A percentile compares a stretch with the other conserved stretches of the same genome.
Evolutionary conservation across 2,888 invertebrate species (phyloP).

Genomic region (Drosophila diplacantha): DNA sequence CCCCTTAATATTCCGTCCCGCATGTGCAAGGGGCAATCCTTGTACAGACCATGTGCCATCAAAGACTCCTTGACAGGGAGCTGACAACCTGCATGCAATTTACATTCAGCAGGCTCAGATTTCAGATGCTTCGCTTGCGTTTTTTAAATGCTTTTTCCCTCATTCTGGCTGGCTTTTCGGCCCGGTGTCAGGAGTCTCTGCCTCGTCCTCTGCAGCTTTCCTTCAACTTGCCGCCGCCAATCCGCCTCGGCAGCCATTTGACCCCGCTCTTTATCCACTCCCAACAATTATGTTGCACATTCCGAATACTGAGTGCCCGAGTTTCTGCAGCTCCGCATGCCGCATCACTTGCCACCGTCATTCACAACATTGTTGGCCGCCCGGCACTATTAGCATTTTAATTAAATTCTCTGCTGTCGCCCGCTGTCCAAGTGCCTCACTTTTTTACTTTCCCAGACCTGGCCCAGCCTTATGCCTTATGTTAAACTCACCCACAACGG

Average conservation of each 20-base stretch:
- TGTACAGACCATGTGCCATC: slow-evolving; percentile 4
- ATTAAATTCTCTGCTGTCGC: slow-evolving; percentile 66
- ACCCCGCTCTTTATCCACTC: slow-evolving; percentile 33
- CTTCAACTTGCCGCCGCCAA: slow-evolving; percentile 33
- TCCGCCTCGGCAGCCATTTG: slow-evolving; percentile 16
- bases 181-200: slow-evolving; percentile 17
- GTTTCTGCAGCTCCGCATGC: slow-evolving; percentile 25
- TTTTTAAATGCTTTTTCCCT: slow-evolving; percentile 28
- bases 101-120: slow-evolving; percentile 34
- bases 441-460: slow-evolving; percentile 2
- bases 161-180: slow-evolving; percentile 6
- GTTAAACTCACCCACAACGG: slow-evolving; percentile 83
- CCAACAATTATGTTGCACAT: slow-evolving; percentile 63
- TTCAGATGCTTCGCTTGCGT: slow-evolving; percentile 15
- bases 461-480: slow-evolving; percentile 9
- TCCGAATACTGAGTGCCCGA: slow-evolving; percentile 18
- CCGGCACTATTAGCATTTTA: slow-evolving; percentile 68
- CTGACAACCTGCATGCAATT: slow-evolving; percentile 41
- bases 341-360: slow-evolving; percentile 43
- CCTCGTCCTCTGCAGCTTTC: slow-evolving; percentile 20
- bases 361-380: slow-evolving; percentile 64
- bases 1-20: slow-evolving; percentile 10
- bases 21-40: not conserved
- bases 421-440: slow-evolving; percentile 27
- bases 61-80: slow-evolving; percentile 29